A percentile compares a stretch with the other conserved stretches of the same genome.
phyloP scores from a whole-genome alignment of 2,888 invertebrate species.

The Esperia sulphurella region DNA sequence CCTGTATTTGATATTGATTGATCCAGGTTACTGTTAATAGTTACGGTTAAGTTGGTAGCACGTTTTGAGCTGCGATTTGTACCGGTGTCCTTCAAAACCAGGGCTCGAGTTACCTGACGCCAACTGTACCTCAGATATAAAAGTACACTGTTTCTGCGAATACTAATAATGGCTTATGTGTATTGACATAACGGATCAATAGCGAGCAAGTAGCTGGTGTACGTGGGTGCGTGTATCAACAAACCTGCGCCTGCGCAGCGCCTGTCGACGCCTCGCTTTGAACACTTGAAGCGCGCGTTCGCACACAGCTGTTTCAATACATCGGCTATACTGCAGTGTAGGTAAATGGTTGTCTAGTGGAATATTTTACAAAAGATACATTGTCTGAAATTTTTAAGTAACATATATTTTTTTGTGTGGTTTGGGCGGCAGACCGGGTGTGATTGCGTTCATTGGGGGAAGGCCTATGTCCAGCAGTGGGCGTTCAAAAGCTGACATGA shows the following conservation, averaged over 20 bases:
- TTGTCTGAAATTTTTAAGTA: not conserved
- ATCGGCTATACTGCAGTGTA: not conserved
- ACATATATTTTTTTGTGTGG: too few relatives aligned
- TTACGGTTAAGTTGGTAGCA: too few relatives aligned
- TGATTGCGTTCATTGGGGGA: too few relatives aligned
- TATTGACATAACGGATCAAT: not conserved
- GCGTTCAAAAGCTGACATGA: too few relatives aligned
- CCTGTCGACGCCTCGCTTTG: constrained; percentile 6
- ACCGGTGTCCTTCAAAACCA: too few relatives aligned
- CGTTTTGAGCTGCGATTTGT: too few relatives aligned
- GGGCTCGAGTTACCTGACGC: too few relatives aligned
- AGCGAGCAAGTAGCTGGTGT: not conserved
- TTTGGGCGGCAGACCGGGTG: too few relatives aligned
- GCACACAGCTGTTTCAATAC: not conserved
- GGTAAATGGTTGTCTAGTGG: not conserved
- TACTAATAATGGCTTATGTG: not conserved
- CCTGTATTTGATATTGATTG: too few relatives aligned
- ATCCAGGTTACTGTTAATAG: too few relatives aligned
- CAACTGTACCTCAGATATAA: too few relatives aligned
- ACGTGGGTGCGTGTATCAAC: not conserved
- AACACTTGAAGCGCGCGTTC: not conserved
- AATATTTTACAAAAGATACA: not conserved
- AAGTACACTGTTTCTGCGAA: not conserved
- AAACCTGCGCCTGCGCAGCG: constrained; percentile 2
- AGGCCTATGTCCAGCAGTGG: too few relatives aligned